Evolutionary conservation across 2,113 vertebrate species (phyloP).

Genomic region (Sebastes fasciatus): DNA sequence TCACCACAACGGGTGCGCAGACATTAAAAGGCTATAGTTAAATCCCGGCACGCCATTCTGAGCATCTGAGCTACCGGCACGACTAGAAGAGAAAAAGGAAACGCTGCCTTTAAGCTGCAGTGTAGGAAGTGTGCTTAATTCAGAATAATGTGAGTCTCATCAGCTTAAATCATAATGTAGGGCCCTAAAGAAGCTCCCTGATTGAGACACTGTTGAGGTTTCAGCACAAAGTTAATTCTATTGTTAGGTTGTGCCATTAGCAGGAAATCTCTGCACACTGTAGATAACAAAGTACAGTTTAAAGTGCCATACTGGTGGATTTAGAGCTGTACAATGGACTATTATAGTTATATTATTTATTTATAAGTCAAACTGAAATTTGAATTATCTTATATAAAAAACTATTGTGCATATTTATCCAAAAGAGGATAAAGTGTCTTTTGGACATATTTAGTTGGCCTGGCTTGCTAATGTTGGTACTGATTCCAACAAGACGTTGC

Average conservation of each 20-base stretch:
- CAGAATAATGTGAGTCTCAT: conserved; percentile 8
- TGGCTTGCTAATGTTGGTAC: neutral
- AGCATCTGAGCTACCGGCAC: conserved; percentile 37
- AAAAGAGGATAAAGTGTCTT: neutral
- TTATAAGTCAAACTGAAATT: neutral
- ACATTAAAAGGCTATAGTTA: conserved; percentile 47
- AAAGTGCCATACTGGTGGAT: too few species aligned
- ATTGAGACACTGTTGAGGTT: neutral
- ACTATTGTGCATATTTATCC: neutral
- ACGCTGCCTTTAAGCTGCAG: conserved; percentile 1
- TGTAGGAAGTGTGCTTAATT: conserved; percentile 21
- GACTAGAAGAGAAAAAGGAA: conserved; percentile 20
- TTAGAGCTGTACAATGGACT: neutral
- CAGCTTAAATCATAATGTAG: neutral
- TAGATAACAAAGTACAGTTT: neutral
- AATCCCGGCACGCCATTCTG: conserved; percentile 44
- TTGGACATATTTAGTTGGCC: neutral
- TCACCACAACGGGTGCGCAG: conserved; percentile 53
- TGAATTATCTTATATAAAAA: neutral
- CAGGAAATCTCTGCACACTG: neutral
- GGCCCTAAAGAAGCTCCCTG: neutral
- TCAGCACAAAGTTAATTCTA: neutral
- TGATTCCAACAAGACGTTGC: neutral
- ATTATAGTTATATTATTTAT: neutral
- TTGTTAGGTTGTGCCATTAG: neutral